Conservation (phyloP, 2,113 vertebrate genomes). For the Taxidea taxus region DNA sequence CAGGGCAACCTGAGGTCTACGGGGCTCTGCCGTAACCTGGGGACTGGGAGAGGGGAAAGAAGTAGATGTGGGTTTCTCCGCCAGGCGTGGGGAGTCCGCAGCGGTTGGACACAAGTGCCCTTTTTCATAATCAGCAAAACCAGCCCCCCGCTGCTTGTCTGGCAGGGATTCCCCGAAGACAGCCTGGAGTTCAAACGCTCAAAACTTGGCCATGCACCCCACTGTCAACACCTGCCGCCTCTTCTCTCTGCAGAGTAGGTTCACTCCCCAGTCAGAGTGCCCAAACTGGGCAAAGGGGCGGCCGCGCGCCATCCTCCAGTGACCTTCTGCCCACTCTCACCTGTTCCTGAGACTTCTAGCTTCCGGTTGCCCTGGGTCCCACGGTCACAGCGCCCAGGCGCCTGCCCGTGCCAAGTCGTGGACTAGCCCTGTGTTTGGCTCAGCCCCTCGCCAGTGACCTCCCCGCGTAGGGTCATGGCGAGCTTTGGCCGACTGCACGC, state of each 20-base stretch:
- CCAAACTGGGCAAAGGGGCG: neutral
- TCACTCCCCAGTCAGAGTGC: neutral
- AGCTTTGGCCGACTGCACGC: neutral
- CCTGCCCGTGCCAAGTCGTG: rapidly evolving
- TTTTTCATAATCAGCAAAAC: conserved; percentile 13
- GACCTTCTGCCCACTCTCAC: neutral
- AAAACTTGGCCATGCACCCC: neutral
- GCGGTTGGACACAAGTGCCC: neutral
- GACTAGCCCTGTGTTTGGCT: neutral
- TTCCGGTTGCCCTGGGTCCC: neutral
- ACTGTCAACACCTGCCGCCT: neutral
- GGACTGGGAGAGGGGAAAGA: neutral
- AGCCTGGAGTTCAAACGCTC: neutral
- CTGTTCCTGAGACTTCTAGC: neutral
- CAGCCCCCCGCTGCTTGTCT: neutral
- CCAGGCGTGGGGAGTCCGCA: neutral
- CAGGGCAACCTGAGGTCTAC: neutral
- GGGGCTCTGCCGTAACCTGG: neutral
- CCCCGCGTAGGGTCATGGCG: neutral
- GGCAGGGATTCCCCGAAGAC: neutral
- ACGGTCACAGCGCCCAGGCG: neutral
- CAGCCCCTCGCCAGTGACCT: neutral
- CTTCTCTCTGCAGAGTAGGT: neutral
- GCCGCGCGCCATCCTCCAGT: neutral
- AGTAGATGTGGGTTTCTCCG: neutral